Conservation (phyloP, 2,113 vertebrate species). For the Clupea harengus region DNA sequence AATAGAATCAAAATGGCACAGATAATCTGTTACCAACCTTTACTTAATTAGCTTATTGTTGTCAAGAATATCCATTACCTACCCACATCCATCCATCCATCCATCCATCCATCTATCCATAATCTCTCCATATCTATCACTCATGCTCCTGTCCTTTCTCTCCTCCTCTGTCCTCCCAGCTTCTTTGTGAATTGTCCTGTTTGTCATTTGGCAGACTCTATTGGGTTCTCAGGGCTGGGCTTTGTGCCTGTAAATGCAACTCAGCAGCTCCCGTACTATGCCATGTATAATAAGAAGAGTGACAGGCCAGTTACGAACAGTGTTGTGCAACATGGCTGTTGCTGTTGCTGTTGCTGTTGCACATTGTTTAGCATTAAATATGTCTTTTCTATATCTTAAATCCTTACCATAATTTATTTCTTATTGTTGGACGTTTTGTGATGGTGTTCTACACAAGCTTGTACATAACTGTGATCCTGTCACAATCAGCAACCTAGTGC, state of each 20-base stretch:
- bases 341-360: too few species aligned
- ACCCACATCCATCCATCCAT: neutral
- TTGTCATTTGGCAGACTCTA: constrained; percentile 3
- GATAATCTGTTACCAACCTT: too few species aligned
- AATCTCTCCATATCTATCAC: neutral
- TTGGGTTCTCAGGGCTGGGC: neutral
- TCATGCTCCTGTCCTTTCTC: neutral
- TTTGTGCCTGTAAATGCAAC: constrained; percentile 4
- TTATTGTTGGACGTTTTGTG: neutral
- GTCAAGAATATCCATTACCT: neutral
- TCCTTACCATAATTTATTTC: neutral
- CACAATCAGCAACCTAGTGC: neutral
- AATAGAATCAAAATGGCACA: too few species aligned
- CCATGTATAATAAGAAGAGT: neutral
- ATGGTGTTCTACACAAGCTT: neutral
- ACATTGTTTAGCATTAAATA: neutral
- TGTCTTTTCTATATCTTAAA: neutral
- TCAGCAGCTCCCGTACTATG: neutral
- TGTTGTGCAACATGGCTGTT: neutral
- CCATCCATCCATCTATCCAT: neutral
- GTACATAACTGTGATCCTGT: neutral
- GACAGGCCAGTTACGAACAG: neutral
- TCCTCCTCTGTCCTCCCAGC: neutral
- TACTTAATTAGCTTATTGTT: too few species aligned
- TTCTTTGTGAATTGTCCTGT: neutral